Evolutionary conservation across 2,797 vertebrate genomes (phyloP), one percentile per base, ranked within the genome.

Genomic region (Rhinatrema bivittatum): DNA sequence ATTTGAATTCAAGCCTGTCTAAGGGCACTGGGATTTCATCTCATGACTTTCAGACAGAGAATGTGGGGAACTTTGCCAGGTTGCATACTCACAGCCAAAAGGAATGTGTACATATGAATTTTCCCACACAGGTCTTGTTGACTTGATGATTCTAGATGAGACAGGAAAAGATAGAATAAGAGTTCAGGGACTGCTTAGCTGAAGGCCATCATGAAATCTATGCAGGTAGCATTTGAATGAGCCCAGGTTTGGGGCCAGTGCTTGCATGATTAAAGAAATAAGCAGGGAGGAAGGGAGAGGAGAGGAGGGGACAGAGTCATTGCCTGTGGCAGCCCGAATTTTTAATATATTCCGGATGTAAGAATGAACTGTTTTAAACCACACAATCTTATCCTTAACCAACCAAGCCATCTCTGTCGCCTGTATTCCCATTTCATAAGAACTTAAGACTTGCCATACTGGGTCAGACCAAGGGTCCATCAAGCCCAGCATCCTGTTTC

Each of bases 191-290:
- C 0, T 0, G 23, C 20, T 14, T 48, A 28, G 14, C 32, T 19
- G 30, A 37, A 22, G 38, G 38, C 38, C 47, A 46, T 26, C 27
- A 20, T 25, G 44, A 36, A 5, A 20, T 29, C 35, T n/a, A 25
- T 2, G 32, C 10, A 28, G 10, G 28, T 18, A 35, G 35, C 16
- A 26, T 37, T 36, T 42, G 42, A 27, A 17, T 13, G 3, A n/a
- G n/a, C n/a, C n/a, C n/a, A n/a, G 14, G 25, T 25, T 23, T 37
- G 16, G 21, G 29, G 31, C 32, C 5, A 4, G 9, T 16, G 10
- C 9, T 19, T 16, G 3, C 31, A 39, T 42, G 23, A 52, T 36
- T 36, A 40, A 23, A 14, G 23, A 53, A 24, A 7, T 39, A 43
- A 46, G n/a, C n/a, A n/a, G n/a, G n/a, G n/a, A n/a, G n/a, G n/a